Evolutionary conservation across 2,113 vertebrate species (phyloP).

Genomic region (Motacilla alba): DNA sequence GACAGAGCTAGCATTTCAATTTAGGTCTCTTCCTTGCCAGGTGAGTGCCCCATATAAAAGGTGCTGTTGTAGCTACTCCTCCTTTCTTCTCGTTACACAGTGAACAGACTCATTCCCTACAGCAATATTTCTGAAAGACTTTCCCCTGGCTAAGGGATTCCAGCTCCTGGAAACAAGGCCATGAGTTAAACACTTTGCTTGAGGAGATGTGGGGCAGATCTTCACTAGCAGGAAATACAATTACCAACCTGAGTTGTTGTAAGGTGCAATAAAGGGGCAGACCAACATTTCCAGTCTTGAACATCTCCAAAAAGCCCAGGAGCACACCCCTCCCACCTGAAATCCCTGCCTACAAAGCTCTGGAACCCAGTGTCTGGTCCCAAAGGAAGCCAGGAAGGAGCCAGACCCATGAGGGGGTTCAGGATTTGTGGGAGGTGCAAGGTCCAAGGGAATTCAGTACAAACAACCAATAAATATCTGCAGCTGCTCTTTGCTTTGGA

Average conservation of each 20-base stretch:
- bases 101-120: neutral
- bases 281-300: neutral
- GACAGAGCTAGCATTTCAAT: neutral
- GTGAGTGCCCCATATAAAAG: neutral
- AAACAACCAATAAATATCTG: neutral
- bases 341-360: neutral
- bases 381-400: neutral
- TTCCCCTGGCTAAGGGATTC: neutral
- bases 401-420: neutral
- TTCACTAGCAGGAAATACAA: neutral
- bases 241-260: neutral
- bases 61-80: neutral
- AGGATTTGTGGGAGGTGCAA: neutral
- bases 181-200: neutral
- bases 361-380: accelerated
- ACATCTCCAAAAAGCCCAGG: accelerated
- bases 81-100: neutral
- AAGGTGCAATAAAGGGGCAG: neutral
- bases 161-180: neutral
- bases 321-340: neutral
- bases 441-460: neutral
- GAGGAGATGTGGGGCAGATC: neutral
- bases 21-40: neutral
- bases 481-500: neutral
- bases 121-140: neutral